Conservation (phyloP, 2,888 invertebrate species). For the Heliconius ismenius region DNA sequence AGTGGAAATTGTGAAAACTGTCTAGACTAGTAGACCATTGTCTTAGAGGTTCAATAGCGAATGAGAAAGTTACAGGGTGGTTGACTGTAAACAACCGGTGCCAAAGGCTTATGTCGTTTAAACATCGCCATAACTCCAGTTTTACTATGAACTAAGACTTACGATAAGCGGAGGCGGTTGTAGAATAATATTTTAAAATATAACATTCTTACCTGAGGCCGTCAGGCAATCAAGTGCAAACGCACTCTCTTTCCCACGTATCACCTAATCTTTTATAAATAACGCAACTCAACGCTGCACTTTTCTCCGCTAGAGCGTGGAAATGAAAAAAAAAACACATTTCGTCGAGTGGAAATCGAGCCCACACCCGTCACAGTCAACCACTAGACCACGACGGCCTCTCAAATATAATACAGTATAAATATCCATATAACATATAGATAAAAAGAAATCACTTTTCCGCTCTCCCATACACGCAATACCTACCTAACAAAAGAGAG, state of each 20-base stretch:
- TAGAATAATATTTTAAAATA: background rate
- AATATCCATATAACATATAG: too few species aligned
- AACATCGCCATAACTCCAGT: conserved; percentile 30
- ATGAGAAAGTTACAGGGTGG: conserved; percentile 45
- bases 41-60: conserved; percentile 35
- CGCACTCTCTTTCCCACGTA: too few species aligned
- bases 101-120: conserved; percentile 36
- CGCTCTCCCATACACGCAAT: conserved; percentile 40
- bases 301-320: too few species aligned
- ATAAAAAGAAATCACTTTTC: conserved; percentile 28
- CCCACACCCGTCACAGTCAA: background rate
- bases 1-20: background rate
- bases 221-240: background rate
- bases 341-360: too few species aligned
- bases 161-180: conserved; percentile 28
- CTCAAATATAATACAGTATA: too few species aligned
- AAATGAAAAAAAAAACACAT: too few species aligned
- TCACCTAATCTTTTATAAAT: too few species aligned
- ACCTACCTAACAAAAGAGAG: conserved; percentile 41
- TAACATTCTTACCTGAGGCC: background rate
- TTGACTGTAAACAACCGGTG: conserved; percentile 34
- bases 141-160: conserved; percentile 19
- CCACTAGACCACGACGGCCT: too few species aligned
- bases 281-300: too few species aligned
- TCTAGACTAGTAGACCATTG: conserved; percentile 2